Evolutionary conservation across 2,113 vertebrate species (phyloP).

Genomic region (Sakesphorus luctuosus): DNA sequence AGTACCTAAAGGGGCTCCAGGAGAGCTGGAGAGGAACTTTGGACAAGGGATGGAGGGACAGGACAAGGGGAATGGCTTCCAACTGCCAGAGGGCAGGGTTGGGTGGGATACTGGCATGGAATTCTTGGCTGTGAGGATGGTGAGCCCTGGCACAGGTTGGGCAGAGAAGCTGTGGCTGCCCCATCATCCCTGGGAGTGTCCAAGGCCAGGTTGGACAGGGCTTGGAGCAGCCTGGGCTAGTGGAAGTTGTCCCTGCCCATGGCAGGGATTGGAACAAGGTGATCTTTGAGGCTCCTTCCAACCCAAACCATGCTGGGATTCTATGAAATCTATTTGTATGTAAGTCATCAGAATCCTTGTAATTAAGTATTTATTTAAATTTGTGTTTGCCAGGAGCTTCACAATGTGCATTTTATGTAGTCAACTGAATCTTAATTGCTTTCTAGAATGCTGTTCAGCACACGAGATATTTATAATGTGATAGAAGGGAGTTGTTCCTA

Average conservation of each 20-base stretch:
- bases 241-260: background rate
- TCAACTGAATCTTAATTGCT: background rate
- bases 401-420: background rate
- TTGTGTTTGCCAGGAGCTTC: conserved; percentile 10
- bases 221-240: background rate
- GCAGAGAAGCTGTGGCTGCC: background rate
- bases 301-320: background rate
- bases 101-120: background rate
- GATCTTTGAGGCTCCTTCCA: no score
- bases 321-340: background rate
- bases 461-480: background rate
- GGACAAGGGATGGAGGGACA: background rate
- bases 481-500: background rate
- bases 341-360: background rate
- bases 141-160: fast-evolving
- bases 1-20: background rate
- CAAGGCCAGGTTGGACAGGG: fast-evolving
- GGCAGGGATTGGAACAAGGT: background rate
- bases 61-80: background rate
- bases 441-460: background rate
- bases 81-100: fast-evolving
- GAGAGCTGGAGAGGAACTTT: background rate
- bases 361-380: conserved; percentile 12
- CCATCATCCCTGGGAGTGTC: background rate
- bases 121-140: fast-evolving